Conservation (phyloP, 2,888 invertebrate species). For the Rotaria socialis region DNA sequence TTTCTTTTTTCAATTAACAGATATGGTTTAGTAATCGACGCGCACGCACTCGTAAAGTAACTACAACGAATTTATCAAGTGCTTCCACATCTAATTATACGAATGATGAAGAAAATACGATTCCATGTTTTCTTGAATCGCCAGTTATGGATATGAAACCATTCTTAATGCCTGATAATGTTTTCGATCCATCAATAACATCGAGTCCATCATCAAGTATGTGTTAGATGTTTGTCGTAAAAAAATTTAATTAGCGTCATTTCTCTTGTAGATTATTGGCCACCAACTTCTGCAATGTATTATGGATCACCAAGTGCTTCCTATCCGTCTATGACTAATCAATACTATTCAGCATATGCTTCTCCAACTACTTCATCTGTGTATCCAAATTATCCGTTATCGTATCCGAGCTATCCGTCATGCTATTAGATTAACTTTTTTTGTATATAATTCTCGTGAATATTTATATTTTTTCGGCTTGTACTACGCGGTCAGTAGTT, state of each 20-base stretch:
- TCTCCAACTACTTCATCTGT: not conserved
- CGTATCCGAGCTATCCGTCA: not conserved
- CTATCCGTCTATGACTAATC: not conserved
- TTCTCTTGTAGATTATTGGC: not conserved
- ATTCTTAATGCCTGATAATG: not conserved
- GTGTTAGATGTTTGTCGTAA: not conserved
- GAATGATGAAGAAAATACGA: not conserved
- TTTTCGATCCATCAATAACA: not conserved
- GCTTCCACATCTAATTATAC: not conserved
- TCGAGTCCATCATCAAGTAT: not conserved
- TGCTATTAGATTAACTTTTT: not conserved
- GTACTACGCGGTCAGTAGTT: not conserved
- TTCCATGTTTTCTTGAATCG: not conserved
- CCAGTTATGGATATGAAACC: not conserved
- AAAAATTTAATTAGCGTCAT: not conserved
- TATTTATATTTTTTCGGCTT: not conserved
- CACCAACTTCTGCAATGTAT: not conserved
- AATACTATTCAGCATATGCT: not conserved
- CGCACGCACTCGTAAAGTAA: slow-evolving; percentile 38
- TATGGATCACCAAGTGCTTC: not conserved
- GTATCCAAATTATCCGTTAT: not conserved
- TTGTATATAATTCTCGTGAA: not conserved
- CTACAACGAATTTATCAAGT: not conserved
- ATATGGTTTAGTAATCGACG: slow-evolving; percentile 46
- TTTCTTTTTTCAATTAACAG: not conserved